Evolutionary conservation across 1,140 invertebrate genomes (phyloP).

Genomic region (Lepidurus arcticus): DNA sequence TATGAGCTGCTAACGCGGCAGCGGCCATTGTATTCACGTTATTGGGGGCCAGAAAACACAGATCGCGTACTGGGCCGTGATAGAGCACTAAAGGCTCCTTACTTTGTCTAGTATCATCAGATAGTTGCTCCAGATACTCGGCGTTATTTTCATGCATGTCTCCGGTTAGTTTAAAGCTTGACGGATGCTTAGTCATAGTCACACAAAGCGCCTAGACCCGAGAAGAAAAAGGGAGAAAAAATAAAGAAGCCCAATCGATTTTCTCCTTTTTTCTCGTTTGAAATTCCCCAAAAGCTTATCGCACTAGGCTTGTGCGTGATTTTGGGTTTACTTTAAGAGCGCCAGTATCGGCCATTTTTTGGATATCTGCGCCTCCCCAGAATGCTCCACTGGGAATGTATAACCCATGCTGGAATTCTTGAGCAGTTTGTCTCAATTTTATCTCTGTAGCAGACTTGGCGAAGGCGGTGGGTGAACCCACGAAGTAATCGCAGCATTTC

Average conservation of each 20-base stretch:
- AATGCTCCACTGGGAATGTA: constrained; percentile 57
- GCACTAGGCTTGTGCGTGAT: background rate
- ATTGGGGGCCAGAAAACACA: constrained; percentile 57
- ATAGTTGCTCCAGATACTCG: constrained; percentile 40
- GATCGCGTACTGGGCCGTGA: constrained; percentile 51
- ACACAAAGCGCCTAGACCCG: constrained; percentile 48
- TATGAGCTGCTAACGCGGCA: constrained; percentile 54
- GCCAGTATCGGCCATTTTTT: constrained; percentile 54
- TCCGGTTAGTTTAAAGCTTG: constrained; percentile 49
- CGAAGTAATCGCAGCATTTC: constrained; percentile 44
- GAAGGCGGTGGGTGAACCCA: constrained; percentile 25
- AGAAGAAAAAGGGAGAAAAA: background rate
- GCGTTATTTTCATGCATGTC: constrained; percentile 47
- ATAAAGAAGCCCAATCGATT: background rate
- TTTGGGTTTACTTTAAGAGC: constrained; percentile 48
- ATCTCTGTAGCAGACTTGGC: background rate
- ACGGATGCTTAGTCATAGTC: constrained; percentile 58
- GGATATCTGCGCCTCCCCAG: constrained; percentile 59
- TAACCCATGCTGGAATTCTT: constrained; percentile 43
- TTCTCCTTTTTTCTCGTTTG: background rate
- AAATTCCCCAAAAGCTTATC: background rate
- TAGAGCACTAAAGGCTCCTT: constrained; percentile 46
- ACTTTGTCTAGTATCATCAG: constrained; percentile 3
- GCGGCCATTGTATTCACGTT: constrained; percentile 60
- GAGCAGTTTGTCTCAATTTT: background rate